Percentiles rank a stretch among this genome's conserved stretches.
phyloP scores from a whole-genome alignment of 2,888 invertebrate species.

The Heliconius ismenius region DNA sequence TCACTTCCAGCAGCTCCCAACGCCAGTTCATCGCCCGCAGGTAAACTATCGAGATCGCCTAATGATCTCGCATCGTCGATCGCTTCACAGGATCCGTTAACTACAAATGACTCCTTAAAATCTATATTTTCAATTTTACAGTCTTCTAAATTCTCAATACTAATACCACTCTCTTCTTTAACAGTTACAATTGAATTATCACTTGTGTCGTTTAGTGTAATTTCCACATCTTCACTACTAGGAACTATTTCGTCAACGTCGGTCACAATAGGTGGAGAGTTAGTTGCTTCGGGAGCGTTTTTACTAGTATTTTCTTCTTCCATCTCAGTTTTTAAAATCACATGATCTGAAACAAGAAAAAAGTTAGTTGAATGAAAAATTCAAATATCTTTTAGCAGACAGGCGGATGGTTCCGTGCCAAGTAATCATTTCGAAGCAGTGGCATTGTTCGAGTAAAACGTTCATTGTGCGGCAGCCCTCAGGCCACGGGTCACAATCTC shows the following conservation, averaged over 20 bases:
- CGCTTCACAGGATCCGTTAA: conserved; percentile 63
- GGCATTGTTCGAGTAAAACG: conserved; percentile 53
- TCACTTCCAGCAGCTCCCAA: conserved; percentile 87
- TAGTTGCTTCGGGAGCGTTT: conserved; percentile 51
- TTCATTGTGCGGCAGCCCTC: conserved; percentile 59
- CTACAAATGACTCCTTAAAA: conserved; percentile 59
- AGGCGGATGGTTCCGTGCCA: conserved; percentile 45
- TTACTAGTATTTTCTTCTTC: conserved; percentile 62
- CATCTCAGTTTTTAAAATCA: conserved; percentile 65
- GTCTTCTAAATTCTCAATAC: conserved; percentile 54
- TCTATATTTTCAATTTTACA: conserved; percentile 50
- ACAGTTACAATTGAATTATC: conserved; percentile 49
- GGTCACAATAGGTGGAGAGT: conserved; percentile 51
- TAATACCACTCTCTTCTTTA: conserved; percentile 61
- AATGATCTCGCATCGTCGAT: conserved; percentile 73
- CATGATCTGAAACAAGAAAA: conserved; percentile 75
- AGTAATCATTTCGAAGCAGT: conserved; percentile 60
- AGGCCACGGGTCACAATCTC: conserved; percentile 57
- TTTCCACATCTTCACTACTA: conserved; percentile 48
- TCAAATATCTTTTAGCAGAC: conserved; percentile 34
- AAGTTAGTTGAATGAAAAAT: conserved; percentile 44
- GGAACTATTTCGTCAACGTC: conserved; percentile 52
- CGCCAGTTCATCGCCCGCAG: conserved; percentile 69
- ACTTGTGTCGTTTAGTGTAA: conserved; percentile 49
- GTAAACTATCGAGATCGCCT: conserved; percentile 72